Percentiles rank a stretch among this genome's conserved stretches.
Conservation (phyloP, 1,140 invertebrate genomes). For the Pseudomyrmex gracilis region DNA sequence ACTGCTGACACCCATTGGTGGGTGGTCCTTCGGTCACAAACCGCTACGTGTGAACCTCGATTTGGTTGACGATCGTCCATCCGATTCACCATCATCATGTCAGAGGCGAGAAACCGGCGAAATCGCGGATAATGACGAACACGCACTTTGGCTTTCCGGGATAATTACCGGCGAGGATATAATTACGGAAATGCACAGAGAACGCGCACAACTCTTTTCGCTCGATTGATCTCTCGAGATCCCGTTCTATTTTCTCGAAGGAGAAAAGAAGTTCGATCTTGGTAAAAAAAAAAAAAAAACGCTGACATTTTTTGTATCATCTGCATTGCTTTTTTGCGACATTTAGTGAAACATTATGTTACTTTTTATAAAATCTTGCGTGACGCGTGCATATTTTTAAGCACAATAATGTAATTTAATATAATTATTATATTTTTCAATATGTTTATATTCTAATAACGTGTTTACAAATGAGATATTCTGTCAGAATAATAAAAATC, state of each 20-base stretch:
- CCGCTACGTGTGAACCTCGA: slow-evolving; percentile 78
- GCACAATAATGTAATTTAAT: no score
- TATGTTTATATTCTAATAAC: slow-evolving; percentile 17
- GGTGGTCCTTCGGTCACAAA: slow-evolving; percentile 78
- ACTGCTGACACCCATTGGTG: slow-evolving; percentile 71
- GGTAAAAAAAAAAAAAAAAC: no score
- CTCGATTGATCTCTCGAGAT: background rate
- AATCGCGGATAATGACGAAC: slow-evolving; percentile 43
- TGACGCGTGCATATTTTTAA: background rate
- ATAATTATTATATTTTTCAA: no score
- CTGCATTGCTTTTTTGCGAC: background rate
- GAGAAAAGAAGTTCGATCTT: background rate
- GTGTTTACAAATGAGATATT: background rate
- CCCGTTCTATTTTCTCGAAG: slow-evolving; percentile 12
- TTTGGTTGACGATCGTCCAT: slow-evolving; percentile 76
- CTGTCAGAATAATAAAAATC: slow-evolving; percentile 3
- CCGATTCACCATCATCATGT: slow-evolving; percentile 29
- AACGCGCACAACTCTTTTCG: slow-evolving; percentile 28
- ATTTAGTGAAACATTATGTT: background rate
- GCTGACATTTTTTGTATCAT: background rate
- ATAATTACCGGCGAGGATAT: slow-evolving; percentile 19
- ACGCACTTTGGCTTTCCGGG: background rate
- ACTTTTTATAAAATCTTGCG: background rate
- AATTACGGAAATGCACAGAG: slow-evolving; percentile 34
- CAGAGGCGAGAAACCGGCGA: slow-evolving; percentile 21